Evolutionary conservation across 2,888 invertebrate species (phyloP), one percentile per base, ranked within the genome.

Genomic region (Amaurobius ferox): DNA sequence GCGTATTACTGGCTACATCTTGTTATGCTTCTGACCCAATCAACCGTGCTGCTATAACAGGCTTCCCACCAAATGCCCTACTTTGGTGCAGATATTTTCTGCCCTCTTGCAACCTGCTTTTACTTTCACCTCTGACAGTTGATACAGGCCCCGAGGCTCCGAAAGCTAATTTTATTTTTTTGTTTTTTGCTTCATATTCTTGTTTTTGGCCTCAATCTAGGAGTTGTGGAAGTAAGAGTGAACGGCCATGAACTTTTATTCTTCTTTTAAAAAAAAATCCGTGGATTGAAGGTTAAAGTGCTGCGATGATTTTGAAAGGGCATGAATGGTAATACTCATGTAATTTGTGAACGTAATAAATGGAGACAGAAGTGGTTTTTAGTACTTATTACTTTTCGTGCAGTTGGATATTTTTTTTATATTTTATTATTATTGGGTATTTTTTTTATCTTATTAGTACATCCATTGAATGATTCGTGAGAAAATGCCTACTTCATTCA

Each of bases 191-290:
- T n/a, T 23, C 13, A 23, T 23, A 23, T 6, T 55, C 55, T 55
- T 55, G 55, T n/a, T 55, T 55, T 55, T 55, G 55, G 23, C 55
- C 55, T 55, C 19, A 55, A 23, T 55, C 16, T 55, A 16, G 23
- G 23, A 3, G 19, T 23, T 55, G 55, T 19, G 55, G 55, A 55
- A 55, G 55, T 55, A 55, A 55, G 23, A 55, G 55, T 55, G 55
- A 55, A 55, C 55, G 55, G 16, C 55, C 55, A 16, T 55, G 55
- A 55, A 55, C 55, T 55, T 55, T 55, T 55, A 23, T 55, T 23
- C 23, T 55, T 55, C 5, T 9, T 44, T 44, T 16, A 16, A 11
- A 16, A 2, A 44, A 44, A 16, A 9, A 44, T 44, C 11, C 11
- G 44, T 44, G n/a, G 55, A 23, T 1, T 55, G 55, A 55, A 55